Base-by-base conservation (phyloP, 2,113 vertebrate species). In the Crotalus horridus region DNA sequence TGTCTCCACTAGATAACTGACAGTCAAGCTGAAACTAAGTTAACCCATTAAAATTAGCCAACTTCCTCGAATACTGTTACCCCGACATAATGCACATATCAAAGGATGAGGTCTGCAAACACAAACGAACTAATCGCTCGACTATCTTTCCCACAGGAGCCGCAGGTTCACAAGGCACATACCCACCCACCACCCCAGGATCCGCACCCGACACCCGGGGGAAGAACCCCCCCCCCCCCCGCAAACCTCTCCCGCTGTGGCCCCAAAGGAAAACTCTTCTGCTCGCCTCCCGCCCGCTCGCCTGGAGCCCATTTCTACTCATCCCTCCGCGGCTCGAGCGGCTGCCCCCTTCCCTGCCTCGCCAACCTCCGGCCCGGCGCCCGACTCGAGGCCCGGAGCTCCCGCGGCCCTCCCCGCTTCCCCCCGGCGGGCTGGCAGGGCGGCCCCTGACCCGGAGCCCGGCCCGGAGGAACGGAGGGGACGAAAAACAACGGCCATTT, bases 311-410 rank as follows among this genome's bases (percentile, higher is more conserved):
- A 10, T 26, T 26, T 59, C 10, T 26, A 10, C 21, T 26, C 10
- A 59, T 26, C 24, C 58, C 24, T 59, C 23, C 8, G 2, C 17
- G 23, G 58, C 17, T 24, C 58, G 2, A 59, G 23, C 48, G 46
- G 46, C 46, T 48, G 46, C n/a, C 1, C 39, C 53, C 90, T 91
- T 87, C 48, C 58, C 91, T 93, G 86, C 94, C 94, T 95, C 96
- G 96, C 96, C 94, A 95, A 95, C 92, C 94, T 94, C 93, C 94
- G 89, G 91, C 96, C 93, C 93, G 94, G 7, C 4, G 51, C 48
- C 58, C 86, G 11, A 15, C 29, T 69, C 29, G 61, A 29, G 29
- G 12, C 61, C 29, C 29, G 12, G 26, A 29, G 23, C 23, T 24
- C 8, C 58, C 7, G 3, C 59, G 9, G 58, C 58, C 24, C 7